A percentile compares a stretch with the other conserved stretches of the same genome.
These are phyloP conservation scores for Ibycter americanus DNA, from an alignment of 2,797 vertebrate species.

Conservation along the genomic window DNA sequence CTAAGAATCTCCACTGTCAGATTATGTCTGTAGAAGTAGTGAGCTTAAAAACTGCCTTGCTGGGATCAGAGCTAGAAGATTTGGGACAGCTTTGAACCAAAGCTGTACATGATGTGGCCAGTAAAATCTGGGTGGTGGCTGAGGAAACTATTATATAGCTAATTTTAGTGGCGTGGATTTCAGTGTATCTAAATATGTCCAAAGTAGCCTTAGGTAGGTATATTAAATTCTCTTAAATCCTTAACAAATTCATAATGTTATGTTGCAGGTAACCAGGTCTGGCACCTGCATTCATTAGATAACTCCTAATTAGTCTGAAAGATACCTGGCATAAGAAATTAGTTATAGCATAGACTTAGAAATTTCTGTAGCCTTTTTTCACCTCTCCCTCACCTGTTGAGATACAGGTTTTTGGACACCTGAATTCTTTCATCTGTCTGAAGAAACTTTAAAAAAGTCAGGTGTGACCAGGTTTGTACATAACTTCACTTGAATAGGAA, in stretches of 20 bases:
- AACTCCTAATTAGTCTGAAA: not conserved
- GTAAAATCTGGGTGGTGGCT: not conserved
- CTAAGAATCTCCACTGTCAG: slow-evolving; percentile 28
- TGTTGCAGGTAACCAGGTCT: not conserved
- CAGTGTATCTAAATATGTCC: not conserved
- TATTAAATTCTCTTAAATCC: not conserved
- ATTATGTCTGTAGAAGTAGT: not conserved
- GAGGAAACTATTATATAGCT: not conserved
- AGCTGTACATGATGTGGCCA: not conserved
- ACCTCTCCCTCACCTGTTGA: not conserved
- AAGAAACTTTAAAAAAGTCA: not conserved
- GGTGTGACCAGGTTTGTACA: not conserved
- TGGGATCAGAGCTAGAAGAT: slow-evolving; percentile 21
- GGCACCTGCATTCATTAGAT: not conserved
- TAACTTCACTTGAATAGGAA: not conserved
- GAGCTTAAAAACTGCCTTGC: slow-evolving; percentile 36
- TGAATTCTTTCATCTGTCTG: not conserved
- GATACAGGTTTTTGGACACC: not conserved
- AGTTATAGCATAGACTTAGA: not conserved
- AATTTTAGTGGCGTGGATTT: not conserved
- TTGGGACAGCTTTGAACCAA: not conserved
- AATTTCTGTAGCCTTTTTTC: not conserved
- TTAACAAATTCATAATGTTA: not conserved
- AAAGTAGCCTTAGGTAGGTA: not conserved
- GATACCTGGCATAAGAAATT: not conserved